Evolutionary conservation across 1,140 invertebrate genomes (phyloP).

Genomic region (Zaprionus tsacasi): DNA sequence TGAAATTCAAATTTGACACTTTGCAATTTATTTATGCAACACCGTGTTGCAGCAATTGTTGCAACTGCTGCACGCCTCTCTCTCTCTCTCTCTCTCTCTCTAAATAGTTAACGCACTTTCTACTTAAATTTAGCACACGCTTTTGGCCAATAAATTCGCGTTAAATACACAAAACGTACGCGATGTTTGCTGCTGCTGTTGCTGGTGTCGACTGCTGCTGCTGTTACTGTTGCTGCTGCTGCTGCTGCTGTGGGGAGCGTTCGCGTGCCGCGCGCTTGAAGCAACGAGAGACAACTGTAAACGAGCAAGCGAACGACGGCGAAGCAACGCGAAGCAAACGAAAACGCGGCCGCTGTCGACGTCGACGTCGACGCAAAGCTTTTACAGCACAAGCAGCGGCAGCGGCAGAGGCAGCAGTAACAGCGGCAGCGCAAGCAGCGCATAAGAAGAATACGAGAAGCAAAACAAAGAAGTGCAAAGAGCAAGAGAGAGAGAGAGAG

Average conservation of each 20-base stretch:
- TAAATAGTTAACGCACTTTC: conserved; percentile 57
- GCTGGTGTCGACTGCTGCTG: conserved; percentile 1
- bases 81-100: too few species aligned
- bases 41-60: conserved; percentile 42
- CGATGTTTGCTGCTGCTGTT: conserved; percentile 33
- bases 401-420: conserved; percentile 18
- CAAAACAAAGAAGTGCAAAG: conserved; percentile 80
- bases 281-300: conserved; percentile 80
- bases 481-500: conserved; percentile 32
- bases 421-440: conserved; percentile 34
- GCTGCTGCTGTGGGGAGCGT: conserved; percentile 47
- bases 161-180: conserved; percentile 61
- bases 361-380: conserved; percentile 60
- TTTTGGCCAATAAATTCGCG: conserved; percentile 13
- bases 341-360: conserved; percentile 52
- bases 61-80: conserved; percentile 19
- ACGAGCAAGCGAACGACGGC: conserved; percentile 58
- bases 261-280: conserved; percentile 75
- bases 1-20: conserved; percentile 76
- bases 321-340: conserved; percentile 67
- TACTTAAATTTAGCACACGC: neutral
- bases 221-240: conserved; percentile 38
- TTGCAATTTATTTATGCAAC: conserved; percentile 65
- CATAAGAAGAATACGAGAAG: conserved; percentile 70
- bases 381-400: conserved; percentile 50